Conservation (phyloP, 2,113 vertebrate species). For the Myrmecophaga tridactyla region DNA sequence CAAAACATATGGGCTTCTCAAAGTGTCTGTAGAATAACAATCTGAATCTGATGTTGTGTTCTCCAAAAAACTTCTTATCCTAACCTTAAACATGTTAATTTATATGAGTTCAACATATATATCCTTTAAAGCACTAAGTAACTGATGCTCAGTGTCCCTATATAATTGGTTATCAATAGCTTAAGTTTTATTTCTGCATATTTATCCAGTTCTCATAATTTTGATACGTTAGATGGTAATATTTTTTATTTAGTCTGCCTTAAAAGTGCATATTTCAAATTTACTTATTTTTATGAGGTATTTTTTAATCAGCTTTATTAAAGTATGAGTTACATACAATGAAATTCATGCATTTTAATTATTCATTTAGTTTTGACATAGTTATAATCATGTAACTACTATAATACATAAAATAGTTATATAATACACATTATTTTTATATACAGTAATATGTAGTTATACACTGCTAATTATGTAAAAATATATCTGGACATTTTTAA, state of each 20-base stretch:
- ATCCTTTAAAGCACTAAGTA: not conserved
- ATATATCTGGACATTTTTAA: not conserved
- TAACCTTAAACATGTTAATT: not conserved
- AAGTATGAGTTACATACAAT: not conserved
- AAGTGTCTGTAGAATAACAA: not conserved
- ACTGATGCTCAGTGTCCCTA: not conserved
- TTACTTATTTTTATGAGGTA: not conserved
- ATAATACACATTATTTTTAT: not conserved
- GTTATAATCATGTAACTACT: not conserved
- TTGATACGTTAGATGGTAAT: not conserved
- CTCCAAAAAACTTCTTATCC: not conserved
- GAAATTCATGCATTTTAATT: not conserved
- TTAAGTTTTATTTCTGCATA: not conserved
- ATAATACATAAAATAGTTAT: not conserved
- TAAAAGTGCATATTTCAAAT: not conserved
- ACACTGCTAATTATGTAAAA: not conserved
- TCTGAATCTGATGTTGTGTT: not conserved
- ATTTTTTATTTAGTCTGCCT: not conserved
- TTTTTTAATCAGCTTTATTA: not conserved
- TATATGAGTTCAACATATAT: not conserved
- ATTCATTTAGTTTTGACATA: not conserved
- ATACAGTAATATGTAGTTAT: not conserved
- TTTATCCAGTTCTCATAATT: not conserved
- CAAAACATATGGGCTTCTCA: not conserved
- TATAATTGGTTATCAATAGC: not conserved